phyloP scores from a whole-genome alignment of 2,888 invertebrate species.

The Xanthorhoe spadicearia region DNA sequence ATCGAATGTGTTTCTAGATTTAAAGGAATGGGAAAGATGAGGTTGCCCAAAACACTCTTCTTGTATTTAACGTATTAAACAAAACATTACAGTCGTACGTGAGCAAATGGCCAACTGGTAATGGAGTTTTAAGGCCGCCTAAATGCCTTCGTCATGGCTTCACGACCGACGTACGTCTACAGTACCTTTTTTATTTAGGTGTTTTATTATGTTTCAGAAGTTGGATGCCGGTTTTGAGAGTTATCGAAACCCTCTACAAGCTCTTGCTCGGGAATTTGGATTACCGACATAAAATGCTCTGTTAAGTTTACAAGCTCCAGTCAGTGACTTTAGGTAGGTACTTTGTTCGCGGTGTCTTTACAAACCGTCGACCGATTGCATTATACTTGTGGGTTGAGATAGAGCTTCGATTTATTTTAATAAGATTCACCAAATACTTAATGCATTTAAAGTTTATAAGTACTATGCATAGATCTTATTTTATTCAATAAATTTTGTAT shows the following conservation, averaged over 20 bases:
- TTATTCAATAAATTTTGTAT: neutral
- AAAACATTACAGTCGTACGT: too few relatives aligned
- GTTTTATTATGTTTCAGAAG: conserved; percentile 38
- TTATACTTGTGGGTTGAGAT: neutral
- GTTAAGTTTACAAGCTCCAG: neutral
- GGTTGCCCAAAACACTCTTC: too few relatives aligned
- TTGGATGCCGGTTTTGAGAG: conserved; percentile 37
- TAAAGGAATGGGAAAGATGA: too few relatives aligned
- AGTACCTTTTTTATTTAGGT: neutral
- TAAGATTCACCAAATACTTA: neutral
- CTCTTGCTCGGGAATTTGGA: conserved; percentile 48
- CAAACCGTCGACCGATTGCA: neutral
- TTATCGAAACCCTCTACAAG: conserved; percentile 42
- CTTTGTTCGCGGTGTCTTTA: neutral
- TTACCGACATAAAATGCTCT: conserved; percentile 11
- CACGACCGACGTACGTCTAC: too few relatives aligned
- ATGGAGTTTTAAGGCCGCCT: too few relatives aligned
- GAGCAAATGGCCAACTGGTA: too few relatives aligned
- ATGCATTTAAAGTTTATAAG: neutral
- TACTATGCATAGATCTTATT: neutral
- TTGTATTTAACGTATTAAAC: too few relatives aligned
- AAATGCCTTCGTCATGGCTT: too few relatives aligned
- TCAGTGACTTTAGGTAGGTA: neutral
- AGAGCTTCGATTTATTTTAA: neutral
- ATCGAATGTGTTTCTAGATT: too few relatives aligned